A percentile compares a stretch with the other conserved stretches of the same genome.
phyloP scores from a whole-genome alignment of 2,888 invertebrate species.

The Lumbricus terrestris region DNA sequence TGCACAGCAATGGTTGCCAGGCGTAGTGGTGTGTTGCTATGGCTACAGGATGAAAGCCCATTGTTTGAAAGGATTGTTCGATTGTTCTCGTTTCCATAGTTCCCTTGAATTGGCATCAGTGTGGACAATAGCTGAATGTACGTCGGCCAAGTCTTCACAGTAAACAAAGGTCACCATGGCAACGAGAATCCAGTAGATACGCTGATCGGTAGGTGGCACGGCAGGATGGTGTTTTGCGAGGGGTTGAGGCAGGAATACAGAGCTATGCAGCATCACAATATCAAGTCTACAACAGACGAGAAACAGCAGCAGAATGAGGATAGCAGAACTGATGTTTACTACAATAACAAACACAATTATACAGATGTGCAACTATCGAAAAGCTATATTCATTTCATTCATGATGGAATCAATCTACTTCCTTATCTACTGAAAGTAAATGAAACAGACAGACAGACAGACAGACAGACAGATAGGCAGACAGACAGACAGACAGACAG shows the following conservation, averaged over 20 bases:
- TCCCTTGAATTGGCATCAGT: background rate
- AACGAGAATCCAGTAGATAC: background rate
- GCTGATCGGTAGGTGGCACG: background rate
- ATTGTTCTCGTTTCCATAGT: background rate
- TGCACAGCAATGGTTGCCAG: background rate
- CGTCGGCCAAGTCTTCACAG: background rate
- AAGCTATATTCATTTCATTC: too few species aligned
- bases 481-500: too few species aligned
- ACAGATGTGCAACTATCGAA: too few species aligned
- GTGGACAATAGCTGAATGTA: background rate
- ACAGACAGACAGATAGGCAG: too few species aligned
- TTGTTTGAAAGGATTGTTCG: background rate
- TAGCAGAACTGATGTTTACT: background rate
- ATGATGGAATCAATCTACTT: too few species aligned
- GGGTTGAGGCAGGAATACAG: background rate
- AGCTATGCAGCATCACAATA: background rate
- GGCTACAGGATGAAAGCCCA: slow-evolving; percentile 3
- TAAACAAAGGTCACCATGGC: background rate
- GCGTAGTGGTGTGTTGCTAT: background rate
- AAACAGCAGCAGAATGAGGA: background rate
- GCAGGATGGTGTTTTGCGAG: background rate
- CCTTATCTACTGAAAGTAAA: too few species aligned
- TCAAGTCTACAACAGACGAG: background rate
- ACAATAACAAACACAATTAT: background rate
- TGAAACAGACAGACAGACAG: too few species aligned